Conservation (phyloP, 1,140 invertebrate genomes). For the Penaeus vannamei region DNA sequence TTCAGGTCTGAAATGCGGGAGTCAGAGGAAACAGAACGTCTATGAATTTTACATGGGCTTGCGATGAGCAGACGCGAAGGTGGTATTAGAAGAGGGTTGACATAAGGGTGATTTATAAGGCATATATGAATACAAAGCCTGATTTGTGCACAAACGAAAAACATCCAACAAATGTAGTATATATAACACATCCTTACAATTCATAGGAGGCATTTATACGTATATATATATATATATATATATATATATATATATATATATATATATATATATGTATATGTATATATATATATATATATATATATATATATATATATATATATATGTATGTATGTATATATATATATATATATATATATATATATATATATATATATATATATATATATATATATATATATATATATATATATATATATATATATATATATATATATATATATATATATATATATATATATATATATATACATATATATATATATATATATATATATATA, state of each 20-base stretch:
- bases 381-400: neutral
- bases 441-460: neutral
- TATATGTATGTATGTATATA: conserved; percentile 3
- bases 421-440: conserved; percentile 17
- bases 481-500: conserved; percentile 22
- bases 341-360: neutral
- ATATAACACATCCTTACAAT: neutral
- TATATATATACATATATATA: neutral
- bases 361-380: conserved; percentile 22
- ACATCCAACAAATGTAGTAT: neutral
- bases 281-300: conserved; percentile 4
- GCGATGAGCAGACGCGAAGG: too few species aligned
- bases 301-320: conserved; percentile 18
- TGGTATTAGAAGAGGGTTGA: too few species aligned
- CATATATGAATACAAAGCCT: too few species aligned
- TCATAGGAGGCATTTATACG: neutral
- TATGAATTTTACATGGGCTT: too few species aligned
- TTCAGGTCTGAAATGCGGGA: too few species aligned
- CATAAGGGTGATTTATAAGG: too few species aligned
- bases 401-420: neutral
- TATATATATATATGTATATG: neutral
- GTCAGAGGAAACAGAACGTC: too few species aligned
- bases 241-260: neutral
- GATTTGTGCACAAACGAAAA: too few species aligned
- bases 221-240: neutral